phyloP scores from a whole-genome alignment of 2,888 invertebrate species.

The Chalcosyrphus nemorum region DNA sequence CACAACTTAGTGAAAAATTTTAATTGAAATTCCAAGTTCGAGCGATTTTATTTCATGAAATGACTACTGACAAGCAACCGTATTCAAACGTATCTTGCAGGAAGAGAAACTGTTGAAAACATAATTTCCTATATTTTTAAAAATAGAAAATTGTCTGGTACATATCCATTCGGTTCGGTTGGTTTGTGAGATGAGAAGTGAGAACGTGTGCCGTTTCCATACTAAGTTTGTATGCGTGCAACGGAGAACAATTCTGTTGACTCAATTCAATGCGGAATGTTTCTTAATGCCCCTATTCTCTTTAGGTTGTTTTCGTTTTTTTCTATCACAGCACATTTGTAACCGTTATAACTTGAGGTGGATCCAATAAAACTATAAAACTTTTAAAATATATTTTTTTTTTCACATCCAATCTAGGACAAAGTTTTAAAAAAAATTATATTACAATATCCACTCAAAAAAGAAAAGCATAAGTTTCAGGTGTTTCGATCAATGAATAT shows the following conservation, averaged over 20 bases:
- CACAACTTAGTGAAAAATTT: not conserved
- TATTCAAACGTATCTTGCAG: slow-evolving; percentile 58
- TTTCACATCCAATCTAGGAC: too few species aligned
- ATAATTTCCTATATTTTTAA: slow-evolving; percentile 65
- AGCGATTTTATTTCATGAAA: slow-evolving; percentile 43
- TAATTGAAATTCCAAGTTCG: slow-evolving; percentile 8
- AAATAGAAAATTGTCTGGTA: slow-evolving; percentile 64
- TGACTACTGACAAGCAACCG: slow-evolving; percentile 46
- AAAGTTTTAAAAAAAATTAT: too few species aligned
- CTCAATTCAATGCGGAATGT: slow-evolving; percentile 31
- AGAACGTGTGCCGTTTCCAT: slow-evolving; percentile 17
- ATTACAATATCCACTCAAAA: too few species aligned
- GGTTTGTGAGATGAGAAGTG: too few species aligned
- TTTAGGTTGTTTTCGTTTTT: too few species aligned
- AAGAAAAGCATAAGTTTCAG: too few species aligned
- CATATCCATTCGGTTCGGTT: slow-evolving; percentile 53
- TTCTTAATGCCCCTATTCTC: too few species aligned
- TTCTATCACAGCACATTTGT: too few species aligned
- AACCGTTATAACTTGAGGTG: too few species aligned
- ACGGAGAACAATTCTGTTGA: slow-evolving; percentile 30
- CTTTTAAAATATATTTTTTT: too few species aligned
- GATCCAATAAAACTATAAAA: too few species aligned
- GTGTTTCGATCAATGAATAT: too few species aligned
- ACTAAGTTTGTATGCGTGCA: slow-evolving; percentile 37
- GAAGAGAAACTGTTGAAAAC: slow-evolving; percentile 60